phyloP scores from a whole-genome alignment of 2,797 vertebrate species.

The Manis javanica region DNA sequence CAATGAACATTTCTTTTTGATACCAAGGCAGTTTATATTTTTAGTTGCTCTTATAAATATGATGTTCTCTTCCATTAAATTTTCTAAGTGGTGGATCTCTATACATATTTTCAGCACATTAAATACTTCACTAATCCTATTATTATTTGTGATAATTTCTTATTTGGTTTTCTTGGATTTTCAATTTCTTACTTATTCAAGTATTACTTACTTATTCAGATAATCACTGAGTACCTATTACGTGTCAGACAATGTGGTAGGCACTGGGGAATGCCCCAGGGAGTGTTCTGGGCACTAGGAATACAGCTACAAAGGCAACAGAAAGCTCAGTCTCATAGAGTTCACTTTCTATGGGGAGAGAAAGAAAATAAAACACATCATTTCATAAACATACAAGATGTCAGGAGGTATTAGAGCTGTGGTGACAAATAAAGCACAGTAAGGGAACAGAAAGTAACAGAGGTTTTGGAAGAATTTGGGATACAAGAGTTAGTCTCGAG shows the following conservation, averaged over 20 bases:
- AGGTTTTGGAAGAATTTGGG: not conserved
- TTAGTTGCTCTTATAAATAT: not conserved
- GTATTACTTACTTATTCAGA: not conserved
- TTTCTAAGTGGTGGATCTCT: conserved; percentile 19
- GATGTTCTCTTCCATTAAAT: conserved; percentile 8
- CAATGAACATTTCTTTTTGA: not conserved
- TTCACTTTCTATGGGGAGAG: not conserved
- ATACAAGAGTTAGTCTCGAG: not conserved
- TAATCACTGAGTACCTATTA: not conserved
- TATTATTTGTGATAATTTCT: not conserved
- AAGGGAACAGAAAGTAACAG: not conserved
- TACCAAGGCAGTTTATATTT: not conserved
- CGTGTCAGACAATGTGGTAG: not conserved
- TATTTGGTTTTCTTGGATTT: not conserved
- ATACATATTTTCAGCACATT: not conserved
- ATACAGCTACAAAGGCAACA: not conserved
- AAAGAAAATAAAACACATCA: conserved; percentile 3
- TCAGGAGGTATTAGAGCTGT: not conserved
- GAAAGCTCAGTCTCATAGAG: not conserved
- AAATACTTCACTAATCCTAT: not conserved
- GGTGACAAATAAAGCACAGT: not conserved
- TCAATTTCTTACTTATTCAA: not conserved
- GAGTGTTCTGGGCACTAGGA: not conserved
- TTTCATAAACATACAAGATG: not conserved
- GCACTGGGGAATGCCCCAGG: not conserved